Conservation (phyloP, 2,797 vertebrate species). For the Enteromius trimaculatus region DNA sequence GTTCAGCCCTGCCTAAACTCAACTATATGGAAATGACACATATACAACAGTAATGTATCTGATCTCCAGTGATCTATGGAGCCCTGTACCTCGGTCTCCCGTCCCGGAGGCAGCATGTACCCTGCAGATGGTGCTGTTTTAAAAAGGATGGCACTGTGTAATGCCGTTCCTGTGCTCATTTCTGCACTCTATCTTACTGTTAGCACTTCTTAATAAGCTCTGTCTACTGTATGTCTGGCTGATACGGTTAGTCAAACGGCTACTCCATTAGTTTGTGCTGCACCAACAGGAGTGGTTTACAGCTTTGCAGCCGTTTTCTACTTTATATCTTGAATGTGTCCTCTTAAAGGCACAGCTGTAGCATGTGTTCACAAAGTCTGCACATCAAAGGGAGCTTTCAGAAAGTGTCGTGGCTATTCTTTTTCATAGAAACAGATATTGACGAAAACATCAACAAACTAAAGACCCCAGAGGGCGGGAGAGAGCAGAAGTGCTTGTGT, state of each 20-base stretch:
- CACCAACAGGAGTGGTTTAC: slow-evolving; percentile 17
- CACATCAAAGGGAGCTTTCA: slow-evolving; percentile 45
- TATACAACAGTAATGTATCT: slow-evolving; percentile 20
- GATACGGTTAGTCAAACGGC: slow-evolving; percentile 6
- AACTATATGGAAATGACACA: slow-evolving; percentile 35
- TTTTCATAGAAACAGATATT: slow-evolving; percentile 56
- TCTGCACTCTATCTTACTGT: slow-evolving; percentile 22
- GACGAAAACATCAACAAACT: slow-evolving; percentile 58
- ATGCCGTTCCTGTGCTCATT: not conserved
- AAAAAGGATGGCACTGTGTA: slow-evolving; percentile 54
- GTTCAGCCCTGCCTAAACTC: slow-evolving; percentile 6
- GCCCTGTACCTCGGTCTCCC: not conserved
- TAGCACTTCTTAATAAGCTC: slow-evolving; percentile 8
- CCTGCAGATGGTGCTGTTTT: slow-evolving; percentile 66
- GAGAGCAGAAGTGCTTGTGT: slow-evolving; percentile 37
- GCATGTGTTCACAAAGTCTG: slow-evolving; percentile 1
- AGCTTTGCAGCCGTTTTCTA: slow-evolving; percentile 12
- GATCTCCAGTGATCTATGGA: slow-evolving; percentile 22
- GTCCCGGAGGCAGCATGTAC: slow-evolving; percentile 37
- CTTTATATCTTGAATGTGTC: slow-evolving; percentile 3
- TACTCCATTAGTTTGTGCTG: slow-evolving; percentile 14
- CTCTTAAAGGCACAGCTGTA: not conserved
- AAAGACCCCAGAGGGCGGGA: slow-evolving; percentile 47
- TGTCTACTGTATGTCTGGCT: slow-evolving; percentile 10
- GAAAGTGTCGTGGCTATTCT: slow-evolving; percentile 39